Base-by-base conservation (phyloP, 1,140 invertebrate genomes). In the Panulirus ornatus region DNA sequence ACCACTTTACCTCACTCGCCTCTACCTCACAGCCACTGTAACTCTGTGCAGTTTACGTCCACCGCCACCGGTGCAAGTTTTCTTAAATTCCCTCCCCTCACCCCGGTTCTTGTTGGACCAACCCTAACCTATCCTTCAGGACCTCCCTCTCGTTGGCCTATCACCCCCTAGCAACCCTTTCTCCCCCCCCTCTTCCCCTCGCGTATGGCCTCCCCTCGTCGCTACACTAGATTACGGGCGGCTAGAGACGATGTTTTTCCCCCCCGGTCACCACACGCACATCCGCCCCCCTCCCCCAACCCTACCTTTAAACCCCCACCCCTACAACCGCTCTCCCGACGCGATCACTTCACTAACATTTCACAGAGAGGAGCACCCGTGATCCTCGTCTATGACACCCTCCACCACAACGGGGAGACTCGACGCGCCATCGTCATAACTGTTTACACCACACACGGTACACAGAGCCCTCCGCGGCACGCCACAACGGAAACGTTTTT, bases 211-310 rank as follows among this genome's bases (percentile, higher is more conserved):
- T 34, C 47, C 78, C 78, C 78, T 81, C 78, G 78, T 54, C 47
- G 54, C 78, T 42, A 81, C 78, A 81, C 78, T 36, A 58, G 44
- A 58, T 58, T 81, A 81, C 78, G 30, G 27, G 47, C n/a, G 44
- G 36, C 47, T 81, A 38, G 78, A 81, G 78, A 36, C 2, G 22
- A 2, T 81, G 30, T 81, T 81, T 63, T 58, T 63, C 38, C 58
- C n/a, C 22, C 58, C 11, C n/a, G 54, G n/a, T 30, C 58, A 22
- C n/a, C 58, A 66, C n/a, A 66, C 27, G 58, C 22, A 66, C 58
- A 66, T 66, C 58, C 58, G 58, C 16, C 58, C 22, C n/a, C n/a
- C 3, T 66, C 16, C 2, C 11, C 2, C n/a, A n/a, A n/a, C n/a
- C n/a, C n/a, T n/a, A n/a, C n/a, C n/a, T n/a, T n/a, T n/a, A n/a